Conservation (phyloP, 2,888 invertebrate genomes). For the Dryobotodes eremita region DNA sequence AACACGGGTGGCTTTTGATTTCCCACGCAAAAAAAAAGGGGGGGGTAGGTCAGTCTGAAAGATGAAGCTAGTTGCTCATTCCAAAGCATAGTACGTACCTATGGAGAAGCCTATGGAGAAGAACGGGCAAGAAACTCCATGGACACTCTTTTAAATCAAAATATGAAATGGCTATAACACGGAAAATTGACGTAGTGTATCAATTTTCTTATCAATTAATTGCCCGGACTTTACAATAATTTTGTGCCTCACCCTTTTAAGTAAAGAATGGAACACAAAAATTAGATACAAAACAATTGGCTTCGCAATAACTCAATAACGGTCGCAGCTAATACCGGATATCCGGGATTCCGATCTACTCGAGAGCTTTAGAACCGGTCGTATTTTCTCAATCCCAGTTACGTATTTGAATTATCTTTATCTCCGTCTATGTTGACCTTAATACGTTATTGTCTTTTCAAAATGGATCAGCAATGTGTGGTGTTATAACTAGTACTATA, state of each 20-base stretch:
- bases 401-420: conserved; percentile 52
- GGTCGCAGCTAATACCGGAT: conserved; percentile 60
- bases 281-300: conserved; percentile 59
- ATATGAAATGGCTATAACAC: no score
- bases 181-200: no score
- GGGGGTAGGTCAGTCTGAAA: no score
- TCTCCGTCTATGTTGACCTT: conserved; percentile 37
- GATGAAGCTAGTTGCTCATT: no score
- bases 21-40: no score
- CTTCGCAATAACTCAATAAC: conserved; percentile 66
- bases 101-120: no score
- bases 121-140: no score
- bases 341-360: conserved; percentile 56
- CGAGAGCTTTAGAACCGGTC: conserved; percentile 48
- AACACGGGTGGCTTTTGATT: no score
- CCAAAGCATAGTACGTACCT: no score
- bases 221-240: no score
- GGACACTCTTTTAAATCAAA: no score
- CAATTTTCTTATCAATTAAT: no score
- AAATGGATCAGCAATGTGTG: not conserved
- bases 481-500: not conserved
- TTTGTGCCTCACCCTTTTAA: not conserved
- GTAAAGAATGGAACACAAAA: conserved; percentile 37
- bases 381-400: conserved; percentile 52
- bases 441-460: conserved; percentile 37